A percentile compares a stretch with the other conserved stretches of the same genome.
Evolutionary conservation across 2,113 vertebrate genomes (phyloP).

Genomic region (Oostethus manadensis): DNA sequence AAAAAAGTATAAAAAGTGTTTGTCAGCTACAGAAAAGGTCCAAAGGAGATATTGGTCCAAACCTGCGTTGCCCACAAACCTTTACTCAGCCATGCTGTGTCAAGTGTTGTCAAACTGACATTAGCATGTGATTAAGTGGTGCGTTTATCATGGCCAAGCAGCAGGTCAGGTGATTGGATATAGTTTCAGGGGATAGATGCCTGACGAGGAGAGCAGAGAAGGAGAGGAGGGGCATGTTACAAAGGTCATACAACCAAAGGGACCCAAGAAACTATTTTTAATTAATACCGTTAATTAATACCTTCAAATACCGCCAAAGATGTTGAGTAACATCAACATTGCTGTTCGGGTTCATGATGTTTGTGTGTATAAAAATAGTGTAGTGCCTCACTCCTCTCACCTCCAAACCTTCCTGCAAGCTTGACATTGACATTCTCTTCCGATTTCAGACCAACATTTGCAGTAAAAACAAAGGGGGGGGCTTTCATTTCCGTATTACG

Average conservation of each 20-base stretch:
- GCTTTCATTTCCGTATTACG: too few species aligned
- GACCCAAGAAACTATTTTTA: constrained; percentile 40
- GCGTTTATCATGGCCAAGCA: not conserved
- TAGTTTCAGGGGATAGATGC: constrained; percentile 38
- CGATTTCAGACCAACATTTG: too few species aligned
- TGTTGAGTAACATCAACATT: constrained; percentile 27
- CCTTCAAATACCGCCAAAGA: constrained; percentile 38
- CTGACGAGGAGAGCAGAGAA: not conserved
- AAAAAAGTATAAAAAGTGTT: too few species aligned
- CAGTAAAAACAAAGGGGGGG: too few species aligned
- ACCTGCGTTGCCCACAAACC: too few species aligned
- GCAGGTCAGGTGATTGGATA: constrained; percentile 19
- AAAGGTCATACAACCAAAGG: constrained; percentile 36
- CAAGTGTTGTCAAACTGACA: not conserved
- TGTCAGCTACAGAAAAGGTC: too few species aligned
- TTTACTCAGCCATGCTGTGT: not conserved
- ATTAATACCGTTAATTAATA: constrained; percentile 49
- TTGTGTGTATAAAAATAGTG: constrained; percentile 11
- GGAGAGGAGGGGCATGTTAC: constrained; percentile 35
- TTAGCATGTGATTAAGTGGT: too few species aligned
- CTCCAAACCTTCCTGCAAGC: too few species aligned
- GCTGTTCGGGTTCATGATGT: constrained; percentile 30
- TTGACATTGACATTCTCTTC: too few species aligned
- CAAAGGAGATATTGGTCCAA: too few species aligned
- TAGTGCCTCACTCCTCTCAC: too few species aligned